A percentile compares a stretch with the other conserved stretches of the same genome.
phyloP scores from a whole-genome alignment of 2,888 invertebrate genomes.

The Idaea dimidiata region DNA sequence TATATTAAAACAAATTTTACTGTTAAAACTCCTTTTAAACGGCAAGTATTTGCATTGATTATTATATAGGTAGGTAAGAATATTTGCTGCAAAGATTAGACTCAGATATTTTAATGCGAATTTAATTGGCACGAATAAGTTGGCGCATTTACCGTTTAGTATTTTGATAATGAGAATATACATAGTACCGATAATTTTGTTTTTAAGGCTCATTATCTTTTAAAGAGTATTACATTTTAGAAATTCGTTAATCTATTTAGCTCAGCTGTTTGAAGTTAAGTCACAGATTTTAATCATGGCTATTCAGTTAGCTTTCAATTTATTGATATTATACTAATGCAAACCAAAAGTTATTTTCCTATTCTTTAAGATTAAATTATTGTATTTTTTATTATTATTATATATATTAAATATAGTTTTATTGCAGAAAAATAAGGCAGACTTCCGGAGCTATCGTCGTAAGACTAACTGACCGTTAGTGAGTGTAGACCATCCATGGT shows the following conservation, averaged over 20 bases:
- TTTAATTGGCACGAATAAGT: background rate
- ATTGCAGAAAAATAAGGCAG: too few species aligned
- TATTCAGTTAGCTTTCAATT: background rate
- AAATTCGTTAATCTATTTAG: background rate
- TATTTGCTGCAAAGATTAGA: background rate
- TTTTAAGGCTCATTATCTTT: background rate
- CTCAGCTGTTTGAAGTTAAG: background rate
- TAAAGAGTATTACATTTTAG: background rate
- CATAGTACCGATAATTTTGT: background rate
- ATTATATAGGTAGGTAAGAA: background rate
- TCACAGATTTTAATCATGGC: background rate
- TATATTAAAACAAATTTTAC: background rate
- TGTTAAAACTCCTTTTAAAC: background rate
- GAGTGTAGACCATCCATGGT: background rate
- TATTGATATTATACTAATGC: background rate
- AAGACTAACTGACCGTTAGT: constrained; percentile 26
- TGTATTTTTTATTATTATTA: background rate
- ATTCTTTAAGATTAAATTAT: background rate
- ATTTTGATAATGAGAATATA: background rate
- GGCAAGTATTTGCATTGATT: background rate
- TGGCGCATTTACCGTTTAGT: background rate
- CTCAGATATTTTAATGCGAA: constrained; percentile 1
- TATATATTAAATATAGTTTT: too few species aligned
- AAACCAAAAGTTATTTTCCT: background rate
- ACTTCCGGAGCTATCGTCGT: constrained; percentile 12